A percentile compares a stretch with the other conserved stretches of the same genome.
Evolutionary conservation across 2,888 invertebrate species (phyloP).

Genomic region (Dicyrtomina minuta): DNA sequence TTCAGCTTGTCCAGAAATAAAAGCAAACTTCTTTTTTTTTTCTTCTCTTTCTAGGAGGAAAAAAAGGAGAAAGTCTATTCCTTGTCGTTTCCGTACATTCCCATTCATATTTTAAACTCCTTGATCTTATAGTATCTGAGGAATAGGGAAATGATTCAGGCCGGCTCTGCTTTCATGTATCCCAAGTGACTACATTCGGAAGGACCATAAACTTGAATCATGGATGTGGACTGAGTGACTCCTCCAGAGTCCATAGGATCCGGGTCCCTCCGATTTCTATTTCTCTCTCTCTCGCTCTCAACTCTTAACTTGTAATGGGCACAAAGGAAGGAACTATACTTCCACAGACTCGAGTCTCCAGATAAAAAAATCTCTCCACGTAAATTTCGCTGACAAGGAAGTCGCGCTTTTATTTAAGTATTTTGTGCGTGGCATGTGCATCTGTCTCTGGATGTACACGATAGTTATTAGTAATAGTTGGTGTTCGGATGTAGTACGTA

Average conservation of each 20-base stretch:
- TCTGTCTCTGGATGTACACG: background rate
- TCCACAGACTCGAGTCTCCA: too few species aligned
- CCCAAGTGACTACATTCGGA: slow-evolving; percentile 14
- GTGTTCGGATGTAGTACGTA: too few species aligned
- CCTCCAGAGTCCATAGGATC: too few species aligned
- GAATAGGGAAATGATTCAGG: background rate
- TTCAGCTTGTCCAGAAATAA: too few species aligned
- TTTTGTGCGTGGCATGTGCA: background rate
- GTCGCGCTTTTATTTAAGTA: too few species aligned
- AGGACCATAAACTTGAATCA: slow-evolving; percentile 4
- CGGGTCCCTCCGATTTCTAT: slow-evolving; percentile 5
- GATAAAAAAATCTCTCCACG: too few species aligned
- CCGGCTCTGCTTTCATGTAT: slow-evolving; percentile 16
- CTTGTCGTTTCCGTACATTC: too few species aligned
- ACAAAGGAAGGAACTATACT: too few species aligned
- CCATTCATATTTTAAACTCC: too few species aligned
- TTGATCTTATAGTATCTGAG: too few species aligned
- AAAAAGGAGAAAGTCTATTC: background rate
- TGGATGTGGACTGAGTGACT: slow-evolving; percentile 9
- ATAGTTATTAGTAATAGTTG: background rate
- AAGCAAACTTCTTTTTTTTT: background rate
- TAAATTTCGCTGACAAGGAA: background rate
- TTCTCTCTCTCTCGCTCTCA: background rate
- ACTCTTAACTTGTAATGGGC: background rate
- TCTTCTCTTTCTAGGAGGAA: background rate